Evolutionary conservation across 2,113 vertebrate genomes (phyloP).

Genomic region (Sprattus sprattus): DNA sequence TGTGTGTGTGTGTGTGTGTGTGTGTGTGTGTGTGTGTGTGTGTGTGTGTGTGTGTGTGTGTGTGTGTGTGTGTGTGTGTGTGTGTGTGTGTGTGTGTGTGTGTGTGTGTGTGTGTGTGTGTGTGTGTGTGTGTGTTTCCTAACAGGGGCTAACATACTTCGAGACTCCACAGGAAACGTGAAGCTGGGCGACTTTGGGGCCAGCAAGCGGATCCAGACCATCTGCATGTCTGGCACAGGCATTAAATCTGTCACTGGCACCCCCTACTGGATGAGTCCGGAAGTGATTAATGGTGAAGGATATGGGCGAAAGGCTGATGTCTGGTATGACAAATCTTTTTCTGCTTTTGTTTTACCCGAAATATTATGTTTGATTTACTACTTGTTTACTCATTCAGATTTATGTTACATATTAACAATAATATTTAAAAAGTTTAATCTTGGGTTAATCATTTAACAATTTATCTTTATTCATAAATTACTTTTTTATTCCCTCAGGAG

Average conservation of each 20-base stretch:
- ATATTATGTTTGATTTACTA: neutral
- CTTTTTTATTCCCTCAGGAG: constrained; percentile 71
- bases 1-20: neutral
- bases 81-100: constrained; percentile 20
- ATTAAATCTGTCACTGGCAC: constrained; percentile 93
- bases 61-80: neutral
- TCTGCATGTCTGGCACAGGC: constrained; percentile 91
- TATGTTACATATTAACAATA: neutral
- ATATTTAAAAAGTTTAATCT: too few relatives aligned
- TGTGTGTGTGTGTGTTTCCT: neutral
- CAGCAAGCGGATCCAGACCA: constrained; percentile 92
- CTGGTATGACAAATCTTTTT: constrained; percentile 73
- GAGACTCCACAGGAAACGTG: constrained; percentile 88
- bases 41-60: neutral
- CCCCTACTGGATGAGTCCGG: constrained; percentile 94
- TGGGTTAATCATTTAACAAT: neutral
- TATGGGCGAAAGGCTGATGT: constrained; percentile 89
- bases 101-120: neutral
- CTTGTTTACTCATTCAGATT: neutral
- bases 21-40: neutral
- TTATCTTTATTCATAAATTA: neutral
- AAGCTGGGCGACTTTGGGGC: constrained; percentile 92
- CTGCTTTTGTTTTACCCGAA: neutral
- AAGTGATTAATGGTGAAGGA: constrained; percentile 91
- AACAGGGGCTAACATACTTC: constrained; percentile 88